phyloP scores from a whole-genome alignment of 2,113 vertebrate species.

The Ariopsis seemanni region DNA sequence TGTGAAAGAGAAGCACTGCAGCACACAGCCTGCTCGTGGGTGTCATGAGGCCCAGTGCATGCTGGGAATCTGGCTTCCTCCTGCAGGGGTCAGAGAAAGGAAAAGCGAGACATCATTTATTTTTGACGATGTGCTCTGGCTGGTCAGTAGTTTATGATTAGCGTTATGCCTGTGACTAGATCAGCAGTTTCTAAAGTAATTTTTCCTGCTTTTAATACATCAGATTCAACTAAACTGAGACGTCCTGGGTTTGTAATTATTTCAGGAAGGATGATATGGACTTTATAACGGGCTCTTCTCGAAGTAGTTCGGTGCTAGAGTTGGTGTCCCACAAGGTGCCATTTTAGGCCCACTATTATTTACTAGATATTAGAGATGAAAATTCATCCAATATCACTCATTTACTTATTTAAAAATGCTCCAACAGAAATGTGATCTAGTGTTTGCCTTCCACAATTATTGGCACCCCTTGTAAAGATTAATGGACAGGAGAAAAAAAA shows the following conservation, averaged over 20 bases:
- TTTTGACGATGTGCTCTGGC: neutral
- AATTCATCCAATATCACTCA: neutral
- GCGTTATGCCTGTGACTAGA: conserved; percentile 15
- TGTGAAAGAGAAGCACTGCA: conserved; percentile 56
- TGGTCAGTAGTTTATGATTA: neutral
- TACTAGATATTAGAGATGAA: too few relatives aligned
- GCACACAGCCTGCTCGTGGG: conserved; percentile 69
- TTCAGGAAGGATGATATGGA: neutral
- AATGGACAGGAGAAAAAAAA: too few relatives aligned
- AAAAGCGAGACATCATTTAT: conserved; percentile 3
- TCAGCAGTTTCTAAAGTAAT: neutral
- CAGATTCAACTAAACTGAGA: neutral
- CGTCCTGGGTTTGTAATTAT: neutral
- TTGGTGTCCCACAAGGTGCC: neutral
- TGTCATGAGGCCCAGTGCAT: conserved; percentile 56
- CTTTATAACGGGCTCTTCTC: neutral
- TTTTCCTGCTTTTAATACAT: neutral
- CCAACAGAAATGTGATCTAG: too few relatives aligned
- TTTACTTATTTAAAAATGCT: too few relatives aligned
- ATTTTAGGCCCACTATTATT: neutral
- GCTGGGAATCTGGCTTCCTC: conserved; percentile 52
- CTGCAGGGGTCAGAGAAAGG: conserved; percentile 31
- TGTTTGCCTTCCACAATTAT: too few relatives aligned
- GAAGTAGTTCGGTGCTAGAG: neutral
- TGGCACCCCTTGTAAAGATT: too few relatives aligned